Evolutionary conservation across 2,888 invertebrate genomes (phyloP).

Genomic region (Microctonus brassicae): DNA sequence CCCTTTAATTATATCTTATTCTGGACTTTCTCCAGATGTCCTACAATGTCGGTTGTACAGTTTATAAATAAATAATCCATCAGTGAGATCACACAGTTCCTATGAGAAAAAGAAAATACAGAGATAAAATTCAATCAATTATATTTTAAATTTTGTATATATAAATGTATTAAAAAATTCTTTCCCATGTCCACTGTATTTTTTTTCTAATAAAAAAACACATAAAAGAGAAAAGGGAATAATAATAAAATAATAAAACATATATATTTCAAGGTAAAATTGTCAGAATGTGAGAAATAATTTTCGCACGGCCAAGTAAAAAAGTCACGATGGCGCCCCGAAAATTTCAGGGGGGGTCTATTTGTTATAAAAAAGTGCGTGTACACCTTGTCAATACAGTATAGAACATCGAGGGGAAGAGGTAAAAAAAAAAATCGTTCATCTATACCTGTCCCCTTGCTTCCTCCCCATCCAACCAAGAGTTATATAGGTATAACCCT

Average conservation of each 20-base stretch:
- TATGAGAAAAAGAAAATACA: background rate
- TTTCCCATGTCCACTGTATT: background rate
- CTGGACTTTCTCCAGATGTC: conserved; percentile 24
- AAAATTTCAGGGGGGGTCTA: conserved; percentile 25
- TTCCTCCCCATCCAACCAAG: background rate
- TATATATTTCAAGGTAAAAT: background rate
- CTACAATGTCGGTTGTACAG: background rate
- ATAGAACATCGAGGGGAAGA: conserved; percentile 16
- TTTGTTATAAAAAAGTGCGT: conserved; percentile 23
- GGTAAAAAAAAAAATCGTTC: conserved; percentile 5
- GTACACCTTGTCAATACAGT: conserved; percentile 11
- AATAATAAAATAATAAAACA: background rate
- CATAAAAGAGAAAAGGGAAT: background rate
- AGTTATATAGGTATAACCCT: background rate
- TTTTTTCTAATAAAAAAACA: background rate
- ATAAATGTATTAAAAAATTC: background rate
- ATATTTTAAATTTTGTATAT: background rate
- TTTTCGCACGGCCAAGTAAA: conserved; percentile 30
- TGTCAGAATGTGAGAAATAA: background rate
- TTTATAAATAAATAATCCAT: conserved; percentile 22
- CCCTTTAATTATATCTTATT: background rate
- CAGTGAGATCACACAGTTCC: background rate
- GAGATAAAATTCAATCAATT: no score
- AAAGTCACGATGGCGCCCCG: background rate
- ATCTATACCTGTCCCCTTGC: background rate